phyloP scores from a whole-genome alignment of 2,888 invertebrate species.

The Cheilosia soror region DNA sequence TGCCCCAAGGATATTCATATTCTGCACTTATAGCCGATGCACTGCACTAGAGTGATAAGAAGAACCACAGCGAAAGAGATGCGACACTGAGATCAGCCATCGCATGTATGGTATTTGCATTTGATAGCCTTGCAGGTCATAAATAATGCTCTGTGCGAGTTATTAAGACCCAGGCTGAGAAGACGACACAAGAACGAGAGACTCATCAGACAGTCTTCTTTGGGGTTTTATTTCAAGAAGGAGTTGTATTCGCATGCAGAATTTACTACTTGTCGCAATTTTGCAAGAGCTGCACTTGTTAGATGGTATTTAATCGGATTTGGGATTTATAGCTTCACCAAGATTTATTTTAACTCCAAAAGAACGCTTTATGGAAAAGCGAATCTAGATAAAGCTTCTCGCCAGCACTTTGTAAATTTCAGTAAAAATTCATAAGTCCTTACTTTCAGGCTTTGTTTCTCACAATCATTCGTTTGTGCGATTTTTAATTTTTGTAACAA shows the following conservation, averaged over 20 bases:
- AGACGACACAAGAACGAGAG: slow-evolving; percentile 10
- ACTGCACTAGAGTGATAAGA: slow-evolving; percentile 16
- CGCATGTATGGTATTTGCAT: slow-evolving; percentile 71
- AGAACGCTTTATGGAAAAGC: too few relatives aligned
- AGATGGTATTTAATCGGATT: not conserved
- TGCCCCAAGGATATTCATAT: slow-evolving; percentile 62
- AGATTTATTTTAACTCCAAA: too few relatives aligned
- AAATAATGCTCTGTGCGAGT: slow-evolving; percentile 70
- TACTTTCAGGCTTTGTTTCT: too few relatives aligned
- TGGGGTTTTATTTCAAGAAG: slow-evolving; percentile 17
- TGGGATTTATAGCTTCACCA: not conserved
- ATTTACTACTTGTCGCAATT: slow-evolving; percentile 29
- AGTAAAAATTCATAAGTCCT: too few relatives aligned
- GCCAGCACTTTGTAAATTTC: too few relatives aligned
- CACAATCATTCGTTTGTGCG: too few relatives aligned
- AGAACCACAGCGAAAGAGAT: slow-evolving; percentile 15
- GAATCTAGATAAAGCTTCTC: too few relatives aligned
- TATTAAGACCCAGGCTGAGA: slow-evolving; percentile 57
- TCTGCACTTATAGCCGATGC: not conserved
- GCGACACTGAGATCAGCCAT: slow-evolving; percentile 42
- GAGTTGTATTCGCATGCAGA: slow-evolving; percentile 42
- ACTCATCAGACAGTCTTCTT: slow-evolving; percentile 42
- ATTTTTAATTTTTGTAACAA: too few relatives aligned
- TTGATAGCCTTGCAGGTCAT: slow-evolving; percentile 70
- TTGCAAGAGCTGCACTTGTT: slow-evolving; percentile 35